phyloP scores from a whole-genome alignment of 1,140 invertebrate genomes.

The Wasmannia auropunctata region DNA sequence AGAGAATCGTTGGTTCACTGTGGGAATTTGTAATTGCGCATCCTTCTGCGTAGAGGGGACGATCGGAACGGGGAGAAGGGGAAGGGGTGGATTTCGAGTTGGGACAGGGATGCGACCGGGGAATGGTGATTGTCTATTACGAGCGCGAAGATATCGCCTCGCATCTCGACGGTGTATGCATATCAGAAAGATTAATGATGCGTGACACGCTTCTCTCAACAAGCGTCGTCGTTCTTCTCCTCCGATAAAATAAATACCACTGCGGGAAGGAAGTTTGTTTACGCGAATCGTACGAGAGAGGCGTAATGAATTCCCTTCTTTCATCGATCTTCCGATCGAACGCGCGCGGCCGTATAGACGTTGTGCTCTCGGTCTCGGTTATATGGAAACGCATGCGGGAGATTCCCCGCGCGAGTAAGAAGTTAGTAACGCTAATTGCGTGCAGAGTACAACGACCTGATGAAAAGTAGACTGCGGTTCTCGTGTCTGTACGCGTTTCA shows the following conservation, averaged over 20 bases:
- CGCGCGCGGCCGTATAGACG: no score
- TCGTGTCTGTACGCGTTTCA: conserved; percentile 26
- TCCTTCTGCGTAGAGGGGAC: conserved; percentile 46
- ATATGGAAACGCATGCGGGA: neutral
- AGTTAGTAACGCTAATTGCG: conserved; percentile 21
- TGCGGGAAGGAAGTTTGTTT: neutral
- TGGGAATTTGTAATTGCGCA: conserved; percentile 83
- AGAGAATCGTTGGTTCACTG: conserved; percentile 73
- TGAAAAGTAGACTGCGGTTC: conserved; percentile 40
- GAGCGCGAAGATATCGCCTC: neutral
- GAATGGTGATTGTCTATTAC: neutral
- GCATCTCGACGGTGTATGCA: neutral
- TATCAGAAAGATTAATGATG: conserved; percentile 4
- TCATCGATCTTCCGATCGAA: neutral
- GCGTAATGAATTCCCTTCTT: neutral
- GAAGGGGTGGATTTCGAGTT: neutral
- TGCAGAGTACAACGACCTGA: conserved; percentile 22
- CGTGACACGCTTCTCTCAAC: neutral
- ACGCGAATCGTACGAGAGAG: neutral
- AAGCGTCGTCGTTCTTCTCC: neutral
- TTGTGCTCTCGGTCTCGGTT: neutral
- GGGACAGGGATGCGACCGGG: neutral
- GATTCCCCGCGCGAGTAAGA: neutral
- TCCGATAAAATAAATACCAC: neutral
- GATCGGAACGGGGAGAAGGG: neutral